These are phyloP conservation scores for Ispidina picta DNA, from an alignment of 2,797 vertebrate species.

Conservation along the genomic window DNA sequence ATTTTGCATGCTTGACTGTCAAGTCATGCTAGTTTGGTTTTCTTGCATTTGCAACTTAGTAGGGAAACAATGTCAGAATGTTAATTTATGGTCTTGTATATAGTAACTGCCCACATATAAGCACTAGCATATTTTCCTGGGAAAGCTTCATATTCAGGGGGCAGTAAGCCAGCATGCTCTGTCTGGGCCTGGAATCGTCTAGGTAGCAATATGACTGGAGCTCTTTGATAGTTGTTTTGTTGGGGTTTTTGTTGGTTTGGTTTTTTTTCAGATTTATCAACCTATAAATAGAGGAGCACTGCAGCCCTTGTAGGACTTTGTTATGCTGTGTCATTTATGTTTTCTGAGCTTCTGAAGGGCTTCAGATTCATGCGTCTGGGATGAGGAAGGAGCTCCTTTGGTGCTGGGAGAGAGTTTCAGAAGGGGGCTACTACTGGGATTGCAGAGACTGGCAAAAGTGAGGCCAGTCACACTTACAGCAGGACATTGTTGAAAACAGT, in stretches of 20 bases:
- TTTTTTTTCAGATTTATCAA: constrained; percentile 6
- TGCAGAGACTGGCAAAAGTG: not conserved
- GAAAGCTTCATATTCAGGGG: not conserved
- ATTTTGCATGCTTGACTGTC: not conserved
- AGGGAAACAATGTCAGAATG: not conserved
- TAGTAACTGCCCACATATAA: not conserved
- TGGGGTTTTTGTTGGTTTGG: not conserved
- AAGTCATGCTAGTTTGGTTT: not conserved
- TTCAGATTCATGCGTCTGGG: not conserved
- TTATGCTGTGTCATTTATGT: constrained; percentile 53
- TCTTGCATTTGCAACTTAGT: constrained; percentile 1
- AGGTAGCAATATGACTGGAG: constrained; percentile 56
- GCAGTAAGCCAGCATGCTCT: not conserved
- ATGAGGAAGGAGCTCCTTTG: not conserved
- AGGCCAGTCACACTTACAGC: not conserved
- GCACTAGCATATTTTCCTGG: constrained; percentile 1
- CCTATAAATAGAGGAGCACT: constrained; percentile 57
- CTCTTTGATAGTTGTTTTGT: not conserved
- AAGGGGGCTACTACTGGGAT: not conserved
- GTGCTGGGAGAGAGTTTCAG: not conserved
- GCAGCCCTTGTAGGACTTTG: constrained; percentile 27
- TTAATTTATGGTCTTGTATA: constrained; percentile 38
- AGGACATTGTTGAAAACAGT: not conserved
- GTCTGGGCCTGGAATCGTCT: constrained; percentile 39
- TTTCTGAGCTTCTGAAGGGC: constrained; percentile 9